Conservation (phyloP, 2,797 vertebrate genomes). For the Malurus splendens region DNA sequence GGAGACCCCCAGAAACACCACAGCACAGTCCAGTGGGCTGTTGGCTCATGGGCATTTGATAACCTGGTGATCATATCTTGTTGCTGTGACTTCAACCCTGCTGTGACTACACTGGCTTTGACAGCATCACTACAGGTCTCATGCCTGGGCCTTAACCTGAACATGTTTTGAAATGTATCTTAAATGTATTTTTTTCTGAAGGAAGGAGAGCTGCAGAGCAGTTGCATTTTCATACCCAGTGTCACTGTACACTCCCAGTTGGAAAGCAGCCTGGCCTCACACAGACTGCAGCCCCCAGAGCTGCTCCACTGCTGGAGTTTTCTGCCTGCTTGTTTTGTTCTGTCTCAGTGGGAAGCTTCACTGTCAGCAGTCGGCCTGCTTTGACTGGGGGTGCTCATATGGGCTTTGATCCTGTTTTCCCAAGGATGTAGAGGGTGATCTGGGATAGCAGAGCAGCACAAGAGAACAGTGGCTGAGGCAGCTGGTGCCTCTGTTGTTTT, state of each 20-base stretch:
- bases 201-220: background rate
- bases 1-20: background rate
- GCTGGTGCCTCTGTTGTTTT: background rate
- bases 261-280: background rate
- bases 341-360: background rate
- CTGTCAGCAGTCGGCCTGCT: background rate
- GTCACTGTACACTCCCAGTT: background rate
- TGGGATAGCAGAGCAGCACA: background rate
- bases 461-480: background rate
- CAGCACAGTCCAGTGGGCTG: background rate
- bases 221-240: background rate
- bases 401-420: background rate
- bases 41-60: background rate
- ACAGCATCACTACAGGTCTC: background rate
- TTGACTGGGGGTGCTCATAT: background rate
- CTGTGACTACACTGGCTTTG: background rate
- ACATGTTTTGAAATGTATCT: background rate
- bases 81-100: background rate
- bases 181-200: background rate
- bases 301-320: background rate
- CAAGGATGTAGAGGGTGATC: background rate
- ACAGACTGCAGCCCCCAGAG: background rate
- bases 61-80: fast-evolving
- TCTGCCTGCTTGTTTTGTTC: background rate
- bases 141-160: background rate